A percentile compares a stretch with the other conserved stretches of the same genome.
These are phyloP conservation scores for Sebastes diploproa DNA, from an alignment of 2,797 vertebrate species.

Conservation along the genomic window DNA sequence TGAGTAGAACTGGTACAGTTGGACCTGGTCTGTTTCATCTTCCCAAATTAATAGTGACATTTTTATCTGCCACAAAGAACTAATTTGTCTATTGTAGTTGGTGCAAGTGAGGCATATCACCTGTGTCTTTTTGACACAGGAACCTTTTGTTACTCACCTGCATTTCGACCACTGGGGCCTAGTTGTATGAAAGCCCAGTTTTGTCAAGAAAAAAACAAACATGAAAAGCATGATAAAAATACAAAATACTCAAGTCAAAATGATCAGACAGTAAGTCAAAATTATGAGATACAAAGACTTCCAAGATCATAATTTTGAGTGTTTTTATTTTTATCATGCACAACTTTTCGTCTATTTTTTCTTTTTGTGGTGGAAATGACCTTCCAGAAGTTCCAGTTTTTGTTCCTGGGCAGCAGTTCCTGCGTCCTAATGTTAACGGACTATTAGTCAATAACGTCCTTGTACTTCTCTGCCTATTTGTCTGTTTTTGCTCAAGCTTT, in stretches of 20 bases:
- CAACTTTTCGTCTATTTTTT: neutral
- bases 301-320: neutral
- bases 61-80: neutral
- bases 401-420: neutral
- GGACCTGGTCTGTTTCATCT: neutral
- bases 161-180: neutral
- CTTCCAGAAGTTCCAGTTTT: neutral
- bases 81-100: neutral
- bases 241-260: neutral
- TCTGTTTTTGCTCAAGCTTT: neutral
- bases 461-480: neutral
- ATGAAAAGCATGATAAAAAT: neutral
- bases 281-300: neutral
- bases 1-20: constrained; percentile 76
- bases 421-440: neutral
- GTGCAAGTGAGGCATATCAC: neutral
- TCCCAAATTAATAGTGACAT: neutral
- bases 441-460: neutral
- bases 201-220: neutral
- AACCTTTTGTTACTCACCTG: neutral
- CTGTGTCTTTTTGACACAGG: neutral
- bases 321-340: neutral
- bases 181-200: neutral
- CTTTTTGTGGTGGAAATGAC: neutral
- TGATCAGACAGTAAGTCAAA: neutral